Base-by-base conservation (phyloP, 2,888 invertebrate genomes). In the Ochropleura plecta region DNA sequence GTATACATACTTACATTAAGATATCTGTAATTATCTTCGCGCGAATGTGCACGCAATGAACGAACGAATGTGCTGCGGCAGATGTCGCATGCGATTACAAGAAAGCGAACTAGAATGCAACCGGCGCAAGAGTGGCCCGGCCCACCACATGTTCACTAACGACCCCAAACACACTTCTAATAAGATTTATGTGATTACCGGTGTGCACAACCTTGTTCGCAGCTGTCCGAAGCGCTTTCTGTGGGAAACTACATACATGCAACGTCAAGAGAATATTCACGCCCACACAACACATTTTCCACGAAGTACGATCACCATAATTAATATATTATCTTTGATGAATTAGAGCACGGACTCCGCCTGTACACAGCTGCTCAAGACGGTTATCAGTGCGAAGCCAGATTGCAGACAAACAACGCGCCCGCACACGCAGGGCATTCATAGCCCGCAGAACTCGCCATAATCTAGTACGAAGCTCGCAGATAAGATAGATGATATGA, bases 221-320 rank as follows among this genome's bases (percentile, higher is more conserved):
- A 96, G 90, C 90, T 97, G 97, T 64, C 97, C 91, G 66, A 97
- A 90, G 20, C 96, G 92, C 86, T 95, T 93, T 97, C 97, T 1
- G 97, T 97, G 66, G 97, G 96, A 49, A 97, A 97, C 89, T 97
- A 97, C 57, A 97, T 44, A 20, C 44, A 40, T 79, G 30, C n/a
- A 66, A 65, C 16, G 18, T 49, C 57, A 72, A 57, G 44, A 70
- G 20, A 65, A 53, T 44, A 12, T 46, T 9, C 9, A 20, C 49
- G 7, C 77, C 44, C 12, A 64, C 12, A 64, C 63, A 64, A 51
- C 18, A 76, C 20, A 49, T 49, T 72, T 66, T n/a, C 57, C 30
- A 42, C 51, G n/a, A 67, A 65, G 10, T 5, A 49, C 48, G 30
- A 44, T 12, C 55, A 40, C 51, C 46, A 40, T 46, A 40, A 18